Evolutionary conservation across 2,113 vertebrate species (phyloP).

Genomic region (Strix uralensis): DNA sequence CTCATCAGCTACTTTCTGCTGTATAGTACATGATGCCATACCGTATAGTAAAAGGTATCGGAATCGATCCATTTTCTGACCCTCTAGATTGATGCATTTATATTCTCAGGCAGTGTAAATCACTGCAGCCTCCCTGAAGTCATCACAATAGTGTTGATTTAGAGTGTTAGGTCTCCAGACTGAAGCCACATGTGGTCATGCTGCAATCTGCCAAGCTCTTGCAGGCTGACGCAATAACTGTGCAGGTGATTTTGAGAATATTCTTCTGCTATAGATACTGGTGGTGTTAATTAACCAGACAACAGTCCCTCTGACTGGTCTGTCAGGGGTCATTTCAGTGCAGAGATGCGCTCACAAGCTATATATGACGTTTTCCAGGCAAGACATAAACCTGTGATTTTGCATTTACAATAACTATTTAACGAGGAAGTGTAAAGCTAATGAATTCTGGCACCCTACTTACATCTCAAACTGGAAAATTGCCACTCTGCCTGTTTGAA

Average conservation of each 20-base stretch:
- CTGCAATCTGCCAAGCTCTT: not conserved
- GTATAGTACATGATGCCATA: not conserved
- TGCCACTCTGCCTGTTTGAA: not conserved
- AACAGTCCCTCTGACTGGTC: not conserved
- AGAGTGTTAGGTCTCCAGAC: not conserved
- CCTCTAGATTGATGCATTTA: not conserved
- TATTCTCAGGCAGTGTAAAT: not conserved
- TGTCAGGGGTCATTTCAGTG: not conserved
- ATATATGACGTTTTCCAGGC: not conserved
- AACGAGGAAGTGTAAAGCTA: not conserved
- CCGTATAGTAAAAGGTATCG: not conserved
- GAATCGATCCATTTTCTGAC: not conserved
- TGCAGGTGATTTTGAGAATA: not conserved
- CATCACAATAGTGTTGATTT: not conserved
- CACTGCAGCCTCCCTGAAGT: not conserved
- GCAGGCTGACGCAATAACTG: not conserved
- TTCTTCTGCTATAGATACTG: not conserved
- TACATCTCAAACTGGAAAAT: not conserved
- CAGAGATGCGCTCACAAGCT: not conserved
- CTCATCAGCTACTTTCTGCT: not conserved
- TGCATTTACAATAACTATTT: not conserved
- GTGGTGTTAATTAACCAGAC: not conserved
- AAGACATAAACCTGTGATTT: not conserved
- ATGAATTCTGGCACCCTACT: not conserved
- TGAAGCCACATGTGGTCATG: not conserved